phyloP scores from a whole-genome alignment of 2,113 vertebrate species.

The Ciconia stormi region DNA sequence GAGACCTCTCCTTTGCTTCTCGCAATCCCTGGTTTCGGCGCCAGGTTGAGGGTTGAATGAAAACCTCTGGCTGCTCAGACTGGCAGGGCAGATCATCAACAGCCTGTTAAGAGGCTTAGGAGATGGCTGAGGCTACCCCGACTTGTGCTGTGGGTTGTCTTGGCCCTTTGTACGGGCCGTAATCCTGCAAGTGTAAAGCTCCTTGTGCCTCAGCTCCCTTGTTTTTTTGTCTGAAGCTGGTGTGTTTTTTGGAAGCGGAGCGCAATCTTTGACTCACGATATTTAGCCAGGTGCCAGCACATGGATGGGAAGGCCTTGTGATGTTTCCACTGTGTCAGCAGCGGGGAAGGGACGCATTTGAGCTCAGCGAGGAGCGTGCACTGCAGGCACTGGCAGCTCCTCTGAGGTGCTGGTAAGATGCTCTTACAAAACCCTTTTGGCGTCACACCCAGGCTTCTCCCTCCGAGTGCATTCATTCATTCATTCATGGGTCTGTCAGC shows the following conservation, averaged over 20 bases:
- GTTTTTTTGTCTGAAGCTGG: not conserved
- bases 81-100: not conserved
- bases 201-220: not conserved
- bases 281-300: not conserved
- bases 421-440: constrained; percentile 27
- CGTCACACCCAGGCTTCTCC: not conserved
- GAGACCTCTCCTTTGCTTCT: not conserved
- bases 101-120: not conserved
- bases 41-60: not conserved
- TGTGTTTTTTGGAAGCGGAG: constrained; percentile 1
- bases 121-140: not conserved
- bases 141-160: not conserved
- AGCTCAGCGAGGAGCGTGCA: not conserved
- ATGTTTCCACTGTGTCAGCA: not conserved
- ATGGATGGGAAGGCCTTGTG: not conserved
- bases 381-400: not conserved
- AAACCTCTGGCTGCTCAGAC: not conserved
- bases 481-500: constrained; percentile 55
- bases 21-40: not conserved
- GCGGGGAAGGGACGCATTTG: not conserved
- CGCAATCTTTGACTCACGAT: not conserved
- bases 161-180: fast-evolving
- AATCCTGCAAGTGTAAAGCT: not conserved
- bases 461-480: constrained; percentile 9
- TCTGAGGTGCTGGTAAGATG: not conserved